A percentile compares a stretch with the other conserved stretches of the same genome.
Evolutionary conservation across 1,140 invertebrate genomes (phyloP).

Genomic region (Contarinia nasturtii): DNA sequence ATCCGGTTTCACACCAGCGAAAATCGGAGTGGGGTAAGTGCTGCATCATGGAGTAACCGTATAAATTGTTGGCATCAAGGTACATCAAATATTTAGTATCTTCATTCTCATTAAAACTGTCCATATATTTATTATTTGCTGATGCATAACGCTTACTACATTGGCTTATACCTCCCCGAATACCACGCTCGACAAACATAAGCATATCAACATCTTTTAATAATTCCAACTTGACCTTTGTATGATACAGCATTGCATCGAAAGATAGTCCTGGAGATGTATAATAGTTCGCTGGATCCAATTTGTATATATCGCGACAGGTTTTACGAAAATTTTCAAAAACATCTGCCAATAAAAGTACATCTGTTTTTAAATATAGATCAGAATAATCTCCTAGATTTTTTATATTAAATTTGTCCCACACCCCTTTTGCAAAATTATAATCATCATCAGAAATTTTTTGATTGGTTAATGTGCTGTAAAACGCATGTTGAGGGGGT

Average conservation of each 20-base stretch:
- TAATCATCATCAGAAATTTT: constrained; percentile 19
- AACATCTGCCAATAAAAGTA: constrained; percentile 23
- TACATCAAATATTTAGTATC: constrained; percentile 22
- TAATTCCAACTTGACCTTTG: constrained; percentile 25
- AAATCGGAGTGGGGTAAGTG: constrained; percentile 24
- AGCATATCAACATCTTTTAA: constrained; percentile 25
- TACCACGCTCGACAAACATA: constrained; percentile 22
- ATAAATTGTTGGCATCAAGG: constrained; percentile 33
- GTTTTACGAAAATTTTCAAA: constrained; percentile 26
- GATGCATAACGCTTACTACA: constrained; percentile 20
- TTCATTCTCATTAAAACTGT: constrained; percentile 19
- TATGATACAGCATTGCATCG: constrained; percentile 23
- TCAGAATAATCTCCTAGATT: constrained; percentile 23
- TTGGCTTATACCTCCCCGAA: constrained; percentile 21
- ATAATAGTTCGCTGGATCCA: constrained; percentile 18
- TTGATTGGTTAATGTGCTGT: constrained; percentile 13
- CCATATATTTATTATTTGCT: constrained; percentile 27
- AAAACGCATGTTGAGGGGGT: constrained; percentile 16
- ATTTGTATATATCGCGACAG: constrained; percentile 11
- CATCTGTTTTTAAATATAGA: constrained; percentile 24
- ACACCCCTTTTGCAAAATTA: constrained; percentile 22
- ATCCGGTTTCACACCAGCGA: constrained; percentile 22
- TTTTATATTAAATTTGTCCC: constrained; percentile 22
- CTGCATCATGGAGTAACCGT: constrained; percentile 28
- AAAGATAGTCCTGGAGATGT: constrained; percentile 19